Evolutionary conservation across 2,113 vertebrate genomes (phyloP), one percentile per base, ranked within the genome.

Genomic region (Chitala chitala): DNA sequence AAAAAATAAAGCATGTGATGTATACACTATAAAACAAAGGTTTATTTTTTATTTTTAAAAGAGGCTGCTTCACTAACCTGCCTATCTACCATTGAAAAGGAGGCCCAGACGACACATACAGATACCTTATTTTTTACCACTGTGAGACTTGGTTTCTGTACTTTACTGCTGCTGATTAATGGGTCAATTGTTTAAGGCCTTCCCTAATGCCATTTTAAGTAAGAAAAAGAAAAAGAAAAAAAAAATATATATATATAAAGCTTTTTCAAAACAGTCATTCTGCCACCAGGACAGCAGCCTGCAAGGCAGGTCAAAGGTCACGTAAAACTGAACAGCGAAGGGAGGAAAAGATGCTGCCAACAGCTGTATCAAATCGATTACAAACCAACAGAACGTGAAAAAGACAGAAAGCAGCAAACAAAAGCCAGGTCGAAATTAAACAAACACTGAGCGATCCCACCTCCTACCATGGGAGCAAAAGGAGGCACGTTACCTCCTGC

Each of bases 111-210:
- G n/a, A n/a, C n/a, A n/a, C n/a, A n/a, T n/a, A n/a, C n/a, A n/a
- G n/a, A n/a, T n/a, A n/a, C n/a, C n/a, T n/a, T n/a, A n/a, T n/a
- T n/a, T n/a, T n/a, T n/a, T n/a, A n/a, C n/a, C n/a, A n/a, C 50
- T 66, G 73, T 42, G 55, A 51, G 73, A 74, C 36, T 33, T 33
- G 61, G 6, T 66, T 38, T 66, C 46, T 72, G 31, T 72, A 64
- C 50, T 33, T 69, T 61, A 26, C 51, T 69, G 72, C 54, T 69
- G 79, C 70, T 78, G 82, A 85, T 87, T 82, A 81, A 86, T 83
- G 59, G 83, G 84, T 82, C 79, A 63, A 83, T 84, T 73, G 53
- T 61, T 78, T 68, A 80, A 71, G 5, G 40, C 42, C n/a, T 68
- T 79, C 78, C 22, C 77, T 75, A 63, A 69, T 81, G 80, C 78